Evolutionary conservation across 2,797 vertebrate species (phyloP), one percentile per base, ranked within the genome.

Genomic region (Artibeus lituratus): DNA sequence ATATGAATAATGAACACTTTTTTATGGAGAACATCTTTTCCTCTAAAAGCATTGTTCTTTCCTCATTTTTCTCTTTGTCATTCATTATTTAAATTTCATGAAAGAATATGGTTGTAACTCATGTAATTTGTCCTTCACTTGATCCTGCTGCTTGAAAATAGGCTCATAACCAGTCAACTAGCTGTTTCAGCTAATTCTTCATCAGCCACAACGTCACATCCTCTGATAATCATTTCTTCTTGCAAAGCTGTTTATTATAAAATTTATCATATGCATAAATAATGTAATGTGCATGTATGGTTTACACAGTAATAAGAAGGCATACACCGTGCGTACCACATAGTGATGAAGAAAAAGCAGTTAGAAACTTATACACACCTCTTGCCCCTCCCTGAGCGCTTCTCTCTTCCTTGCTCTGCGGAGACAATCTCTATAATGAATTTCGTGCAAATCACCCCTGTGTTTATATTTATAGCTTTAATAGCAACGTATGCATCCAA

Each of bases 81-180:
- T 90, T 97, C 96, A 95, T 93, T 96, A 93, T 89, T 97, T 95
- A 96, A 95, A 93, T 96, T 97, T 98, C 94, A 97, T 94, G 96
- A 97, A 96, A 87, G 96, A 98, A 96, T 96, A 94, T 92, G 96
- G 91, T 94, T 44, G 72, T 96, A 98, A 97, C 95, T 98, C 97
- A 69, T 89, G 96, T 97, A 98, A 97, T 97, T 95, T 97, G 87
- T 95, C 82, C 96, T 96, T 95, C 53, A 29, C 94, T 97, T 97
- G 96, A 98, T 93, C 93, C 82, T 96, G 65, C 84, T 92, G 24
- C 72, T 92, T 97, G 95, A 97, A 97, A 95, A 96, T 95, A 96
- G 96, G 89, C 92, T 96, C 49, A 51, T 95, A 87, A 77, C 7
- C n/a, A 87, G 1, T 15, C 29, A 90, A 1, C 16, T 76, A 70